phyloP scores from a whole-genome alignment of 2,888 invertebrate genomes.

The Sinhomidia bicolor region DNA sequence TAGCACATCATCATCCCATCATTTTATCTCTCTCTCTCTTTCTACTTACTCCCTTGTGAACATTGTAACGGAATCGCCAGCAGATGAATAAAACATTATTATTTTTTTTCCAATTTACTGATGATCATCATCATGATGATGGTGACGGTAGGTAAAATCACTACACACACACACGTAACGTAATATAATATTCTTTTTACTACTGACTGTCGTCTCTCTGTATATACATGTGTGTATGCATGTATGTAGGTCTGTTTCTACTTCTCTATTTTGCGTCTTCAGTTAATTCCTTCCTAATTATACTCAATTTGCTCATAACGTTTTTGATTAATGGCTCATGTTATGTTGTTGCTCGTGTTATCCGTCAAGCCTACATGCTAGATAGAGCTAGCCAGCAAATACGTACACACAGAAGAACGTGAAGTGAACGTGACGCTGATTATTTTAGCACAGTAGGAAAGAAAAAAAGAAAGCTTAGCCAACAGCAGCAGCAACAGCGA shows the following conservation, averaged over 20 bases:
- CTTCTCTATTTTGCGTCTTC: constrained; percentile 12
- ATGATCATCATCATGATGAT: no score
- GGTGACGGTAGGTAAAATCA: neutral
- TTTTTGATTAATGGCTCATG: constrained; percentile 46
- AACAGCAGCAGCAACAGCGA: neutral
- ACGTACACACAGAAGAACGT: neutral
- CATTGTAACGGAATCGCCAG: constrained; percentile 20
- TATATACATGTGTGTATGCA: neutral
- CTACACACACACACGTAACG: neutral
- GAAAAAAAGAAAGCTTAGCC: neutral
- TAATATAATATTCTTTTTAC: no score
- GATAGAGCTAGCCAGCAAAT: neutral
- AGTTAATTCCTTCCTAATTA: constrained; percentile 28
- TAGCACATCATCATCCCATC: constrained; percentile 32
- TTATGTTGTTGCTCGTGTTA: constrained; percentile 17
- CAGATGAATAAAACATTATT: constrained; percentile 20
- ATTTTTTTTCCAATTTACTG: neutral
- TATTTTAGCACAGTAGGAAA: constrained; percentile 43
- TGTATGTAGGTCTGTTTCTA: neutral
- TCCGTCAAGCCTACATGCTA: neutral
- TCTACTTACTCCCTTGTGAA: neutral
- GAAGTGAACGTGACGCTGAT: constrained; percentile 30
- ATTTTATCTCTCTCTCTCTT: neutral
- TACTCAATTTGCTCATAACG: constrained; percentile 11
- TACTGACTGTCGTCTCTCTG: no score